These are phyloP conservation scores for Ips nitidus DNA, from an alignment of 1,140 invertebrate genomes.

Conservation along the genomic window DNA sequence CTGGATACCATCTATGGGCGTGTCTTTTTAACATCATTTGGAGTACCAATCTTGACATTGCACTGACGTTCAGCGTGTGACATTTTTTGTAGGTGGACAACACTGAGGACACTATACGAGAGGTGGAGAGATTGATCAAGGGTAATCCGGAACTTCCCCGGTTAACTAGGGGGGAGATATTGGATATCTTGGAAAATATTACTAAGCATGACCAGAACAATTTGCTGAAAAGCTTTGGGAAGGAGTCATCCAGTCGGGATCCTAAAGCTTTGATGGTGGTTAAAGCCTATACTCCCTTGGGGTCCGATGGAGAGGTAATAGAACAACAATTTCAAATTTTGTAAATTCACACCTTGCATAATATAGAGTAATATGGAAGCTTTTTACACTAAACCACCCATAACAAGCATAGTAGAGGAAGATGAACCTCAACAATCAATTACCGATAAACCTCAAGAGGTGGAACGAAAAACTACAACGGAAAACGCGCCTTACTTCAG, in stretches of 20 bases:
- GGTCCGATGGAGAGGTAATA: constrained; percentile 37
- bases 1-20: constrained; percentile 40
- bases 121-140: constrained; percentile 55
- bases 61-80: too few relatives aligned
- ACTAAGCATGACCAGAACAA: constrained; percentile 51
- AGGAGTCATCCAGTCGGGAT: constrained; percentile 34
- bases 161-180: constrained; percentile 57
- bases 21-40: background rate
- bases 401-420: constrained; percentile 54
- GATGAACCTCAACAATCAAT: constrained; percentile 23
- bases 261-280: constrained; percentile 59
- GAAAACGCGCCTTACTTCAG: constrained; percentile 9
- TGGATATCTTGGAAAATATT: constrained; percentile 59
- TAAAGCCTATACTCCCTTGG: constrained; percentile 54
- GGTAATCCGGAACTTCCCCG: constrained; percentile 57
- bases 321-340: background rate
- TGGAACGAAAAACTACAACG: constrained; percentile 12
- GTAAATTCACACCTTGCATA: background rate
- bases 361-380: constrained; percentile 53
- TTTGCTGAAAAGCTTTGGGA: constrained; percentile 8
- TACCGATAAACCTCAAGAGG: background rate
- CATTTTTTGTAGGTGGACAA: constrained; percentile 13
- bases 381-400: constrained; percentile 58
- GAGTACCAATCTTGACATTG: background rate
- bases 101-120: constrained; percentile 17